A percentile compares a stretch with the other conserved stretches of the same genome.
These are phyloP conservation scores for Tipula helvola DNA, from an alignment of 2,888 invertebrate genomes.

Conservation along the genomic window DNA sequence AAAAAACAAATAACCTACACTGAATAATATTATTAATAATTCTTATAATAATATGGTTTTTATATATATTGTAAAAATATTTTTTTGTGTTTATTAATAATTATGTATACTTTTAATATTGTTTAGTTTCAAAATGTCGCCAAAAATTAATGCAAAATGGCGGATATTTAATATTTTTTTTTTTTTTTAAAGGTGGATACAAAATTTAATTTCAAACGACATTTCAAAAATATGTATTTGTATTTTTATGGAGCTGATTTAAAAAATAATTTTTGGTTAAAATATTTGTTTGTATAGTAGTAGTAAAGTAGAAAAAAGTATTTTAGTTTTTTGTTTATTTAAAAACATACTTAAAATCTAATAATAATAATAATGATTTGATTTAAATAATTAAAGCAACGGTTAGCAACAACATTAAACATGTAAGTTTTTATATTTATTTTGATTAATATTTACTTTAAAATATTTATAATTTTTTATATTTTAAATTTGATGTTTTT, in stretches of 20 bases:
- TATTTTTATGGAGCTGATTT: neutral
- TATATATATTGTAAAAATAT: neutral
- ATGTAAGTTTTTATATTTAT: slow-evolving; percentile 8
- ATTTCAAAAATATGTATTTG: neutral
- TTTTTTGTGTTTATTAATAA: neutral
- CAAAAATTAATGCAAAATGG: neutral
- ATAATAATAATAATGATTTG: neutral
- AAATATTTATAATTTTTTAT: neutral
- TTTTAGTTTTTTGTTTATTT: neutral
- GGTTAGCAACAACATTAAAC: slow-evolving; percentile 11
- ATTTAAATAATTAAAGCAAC: slow-evolving; percentile 7
- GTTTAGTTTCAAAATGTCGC: neutral
- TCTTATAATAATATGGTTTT: neutral
- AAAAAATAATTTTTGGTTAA: slow-evolving; percentile 4
- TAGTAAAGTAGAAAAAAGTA: neutral
- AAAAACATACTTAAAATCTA: neutral
- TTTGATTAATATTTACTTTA: slow-evolving; percentile 4
- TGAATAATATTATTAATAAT: neutral
- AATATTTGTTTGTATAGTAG: neutral
- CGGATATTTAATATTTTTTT: neutral
- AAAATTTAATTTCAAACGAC: neutral
- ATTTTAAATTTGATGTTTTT: neutral
- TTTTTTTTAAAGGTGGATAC: neutral
- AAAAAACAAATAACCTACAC: neutral
- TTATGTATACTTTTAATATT: neutral